phyloP scores from a whole-genome alignment of 1,140 invertebrate genomes.

The Rhagoletis pomonella region DNA sequence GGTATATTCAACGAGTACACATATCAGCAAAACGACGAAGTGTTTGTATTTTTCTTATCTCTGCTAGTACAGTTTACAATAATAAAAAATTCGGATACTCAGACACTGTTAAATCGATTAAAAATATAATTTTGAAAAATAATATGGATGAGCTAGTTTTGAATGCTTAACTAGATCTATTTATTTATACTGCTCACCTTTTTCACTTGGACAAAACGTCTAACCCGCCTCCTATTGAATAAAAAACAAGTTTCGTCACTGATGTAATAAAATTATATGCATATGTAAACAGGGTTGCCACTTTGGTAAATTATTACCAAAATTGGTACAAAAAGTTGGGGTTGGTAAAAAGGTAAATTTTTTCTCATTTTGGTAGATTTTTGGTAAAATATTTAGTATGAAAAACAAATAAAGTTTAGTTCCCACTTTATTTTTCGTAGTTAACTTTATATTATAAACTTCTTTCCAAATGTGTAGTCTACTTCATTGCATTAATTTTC shows the following conservation, averaged over 20 bases:
- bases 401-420: no score
- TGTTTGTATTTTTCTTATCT: constrained; percentile 51
- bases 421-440: no score
- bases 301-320: no score
- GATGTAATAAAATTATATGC: neutral
- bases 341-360: no score
- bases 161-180: neutral
- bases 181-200: neutral
- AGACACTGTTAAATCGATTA: constrained; percentile 38
- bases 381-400: no score
- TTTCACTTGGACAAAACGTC: neutral
- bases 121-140: neutral
- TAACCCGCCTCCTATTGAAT: neutral
- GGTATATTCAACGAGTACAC: constrained; percentile 3
- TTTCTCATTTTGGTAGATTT: no score
- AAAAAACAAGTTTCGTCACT: neutral
- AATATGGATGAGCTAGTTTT: neutral
- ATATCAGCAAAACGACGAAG: constrained; percentile 46
- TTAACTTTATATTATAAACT: no score
- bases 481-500: no score
- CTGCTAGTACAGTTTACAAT: constrained; percentile 51
- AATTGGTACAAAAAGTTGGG: no score
- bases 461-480: no score
- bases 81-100: constrained; percentile 44
- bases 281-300: no score